These are phyloP conservation scores for Tapirus terrestris DNA, from an alignment of 2,113 vertebrate genomes.

Conservation along the genomic window DNA sequence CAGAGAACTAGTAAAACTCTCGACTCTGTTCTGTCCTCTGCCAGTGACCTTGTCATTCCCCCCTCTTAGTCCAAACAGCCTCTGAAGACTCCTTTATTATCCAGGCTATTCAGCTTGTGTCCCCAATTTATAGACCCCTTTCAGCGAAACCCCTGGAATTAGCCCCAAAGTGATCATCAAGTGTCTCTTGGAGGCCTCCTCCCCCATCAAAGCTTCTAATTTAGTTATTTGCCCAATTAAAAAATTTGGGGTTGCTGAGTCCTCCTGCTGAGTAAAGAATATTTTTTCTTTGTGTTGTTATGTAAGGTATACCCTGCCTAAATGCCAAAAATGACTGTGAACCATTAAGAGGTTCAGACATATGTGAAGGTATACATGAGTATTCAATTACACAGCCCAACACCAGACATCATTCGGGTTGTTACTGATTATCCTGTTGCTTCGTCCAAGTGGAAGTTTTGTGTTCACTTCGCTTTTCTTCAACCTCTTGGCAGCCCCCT, in stretches of 20 bases:
- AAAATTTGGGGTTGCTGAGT: background rate
- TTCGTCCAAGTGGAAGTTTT: background rate
- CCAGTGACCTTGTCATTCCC: background rate
- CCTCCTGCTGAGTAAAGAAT: background rate
- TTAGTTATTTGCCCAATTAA: background rate
- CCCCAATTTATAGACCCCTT: background rate
- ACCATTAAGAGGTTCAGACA: background rate
- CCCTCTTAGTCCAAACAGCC: background rate
- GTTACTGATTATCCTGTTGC: background rate
- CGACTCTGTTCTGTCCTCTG: background rate
- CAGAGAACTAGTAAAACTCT: background rate
- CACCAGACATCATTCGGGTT: background rate
- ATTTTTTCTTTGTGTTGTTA: constrained; percentile 1
- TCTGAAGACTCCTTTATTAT: background rate
- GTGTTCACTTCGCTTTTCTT: background rate
- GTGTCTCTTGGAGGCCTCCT: background rate
- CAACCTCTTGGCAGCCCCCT: background rate
- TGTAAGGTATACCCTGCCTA: background rate
- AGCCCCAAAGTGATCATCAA: background rate
- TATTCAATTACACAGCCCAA: background rate
- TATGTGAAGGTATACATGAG: background rate
- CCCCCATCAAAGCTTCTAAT: background rate
- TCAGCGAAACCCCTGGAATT: background rate
- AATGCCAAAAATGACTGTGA: background rate
- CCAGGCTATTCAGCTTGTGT: background rate